Conservation (phyloP, 2,888 invertebrate genomes). For the Drosophila anomelani region DNA sequence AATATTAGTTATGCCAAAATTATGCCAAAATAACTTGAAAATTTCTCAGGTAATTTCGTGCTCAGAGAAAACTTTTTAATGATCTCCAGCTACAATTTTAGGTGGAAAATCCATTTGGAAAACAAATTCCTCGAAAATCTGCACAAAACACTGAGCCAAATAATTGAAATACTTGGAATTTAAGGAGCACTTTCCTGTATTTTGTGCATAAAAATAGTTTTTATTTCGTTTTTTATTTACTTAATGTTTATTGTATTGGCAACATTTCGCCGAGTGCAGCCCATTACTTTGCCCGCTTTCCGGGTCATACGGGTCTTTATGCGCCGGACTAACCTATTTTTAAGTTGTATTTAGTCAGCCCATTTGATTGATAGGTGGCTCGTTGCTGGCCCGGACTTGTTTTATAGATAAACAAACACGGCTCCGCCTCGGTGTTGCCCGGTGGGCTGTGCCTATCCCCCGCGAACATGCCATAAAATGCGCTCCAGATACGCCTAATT, state of each 20-base stretch:
- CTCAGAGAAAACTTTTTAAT: background rate
- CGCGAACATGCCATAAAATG: constrained; percentile 36
- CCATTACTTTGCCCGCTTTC: constrained; percentile 4
- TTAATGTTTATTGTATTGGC: background rate
- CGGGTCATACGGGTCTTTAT: background rate
- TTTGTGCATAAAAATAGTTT: background rate
- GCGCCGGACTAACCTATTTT: constrained; percentile 12
- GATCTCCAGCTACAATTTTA: background rate
- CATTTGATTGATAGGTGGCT: constrained; percentile 38
- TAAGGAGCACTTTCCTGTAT: background rate
- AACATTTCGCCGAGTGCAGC: constrained; percentile 1
- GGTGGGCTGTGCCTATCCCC: constrained; percentile 9
- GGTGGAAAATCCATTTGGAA: background rate
- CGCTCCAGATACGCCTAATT: constrained; percentile 47
- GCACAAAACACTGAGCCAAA: constrained; percentile 4
- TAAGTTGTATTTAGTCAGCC: constrained; percentile 21
- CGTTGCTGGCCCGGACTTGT: constrained; percentile 10
- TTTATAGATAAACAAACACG: constrained; percentile 40
- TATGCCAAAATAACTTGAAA: constrained; percentile 1
- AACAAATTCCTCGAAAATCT: background rate
- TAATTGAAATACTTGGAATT: background rate
- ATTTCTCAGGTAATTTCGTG: constrained; percentile 9
- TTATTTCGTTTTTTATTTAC: background rate
- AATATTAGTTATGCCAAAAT: background rate
- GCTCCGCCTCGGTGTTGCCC: background rate